Base-by-base conservation (phyloP, 2,888 invertebrate species). In the Limnephilus lunatus region DNA sequence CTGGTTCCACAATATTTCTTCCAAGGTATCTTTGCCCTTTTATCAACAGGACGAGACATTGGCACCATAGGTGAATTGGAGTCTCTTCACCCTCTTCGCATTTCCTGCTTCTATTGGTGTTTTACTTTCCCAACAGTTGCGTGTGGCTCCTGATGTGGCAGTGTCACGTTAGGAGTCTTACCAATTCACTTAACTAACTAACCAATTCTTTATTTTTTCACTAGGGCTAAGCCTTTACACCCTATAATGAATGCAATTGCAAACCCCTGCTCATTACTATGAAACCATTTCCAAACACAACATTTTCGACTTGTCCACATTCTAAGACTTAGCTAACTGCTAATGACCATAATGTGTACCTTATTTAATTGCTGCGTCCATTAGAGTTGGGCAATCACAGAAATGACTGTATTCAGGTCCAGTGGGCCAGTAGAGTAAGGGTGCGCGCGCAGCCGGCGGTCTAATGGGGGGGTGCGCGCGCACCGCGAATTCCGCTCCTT, bases 281-380 rank as follows among this genome's bases (percentile, higher is more conserved):
- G 68, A 68, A 68, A 68, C n/a, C 68, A 25, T 53, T 53, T 53
- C 15, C 53, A 53, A 53, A 53, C 25, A 25, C 9, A 68, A 68
- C 9, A 25, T 9, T 68, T 7, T 68, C 25, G 68, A n/a, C 68
- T 19, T 68, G 9, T 68, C 9, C 68, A 68, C 68, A 68, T 68
- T 68, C 68, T 68, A 68, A 68, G 68, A 68, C 25, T 68, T 68
- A 25, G 68, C 68, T 68, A 53, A 53, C 53, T 14, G 3, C 53
- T 53, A 68, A 68, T 68, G 68, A 68, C 68, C 68, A 25, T n/a
- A 68, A n/a, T 68, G 68, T 25, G n/a, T 9, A n/a, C 68, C 68
- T n/a, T 68, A 68, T 35, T 83, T 83, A 83, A 83, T 83, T 83
- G 83, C 83, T 19, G 25, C n/a, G 25, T 35, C 83, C 83, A 83